These are phyloP conservation scores for Mormyrops boulengeri DNA, from an alignment of 2,797 vertebrate species.

Conservation along the genomic window DNA sequence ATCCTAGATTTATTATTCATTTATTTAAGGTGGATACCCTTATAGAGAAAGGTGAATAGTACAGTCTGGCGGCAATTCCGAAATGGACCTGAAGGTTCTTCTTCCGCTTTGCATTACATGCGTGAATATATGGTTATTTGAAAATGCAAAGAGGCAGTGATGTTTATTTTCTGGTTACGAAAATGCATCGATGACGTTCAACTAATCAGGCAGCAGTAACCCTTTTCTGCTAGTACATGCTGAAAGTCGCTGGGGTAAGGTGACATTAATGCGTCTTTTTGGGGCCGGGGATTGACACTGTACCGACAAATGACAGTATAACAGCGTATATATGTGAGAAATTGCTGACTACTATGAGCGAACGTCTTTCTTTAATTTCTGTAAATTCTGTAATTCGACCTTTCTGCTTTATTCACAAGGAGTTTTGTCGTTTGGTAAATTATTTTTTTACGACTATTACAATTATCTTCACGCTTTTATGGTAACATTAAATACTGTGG, in stretches of 20 bases:
- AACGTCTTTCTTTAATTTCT: background rate
- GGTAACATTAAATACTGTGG: background rate
- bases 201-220: background rate
- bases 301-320: background rate
- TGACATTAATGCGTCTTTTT: background rate
- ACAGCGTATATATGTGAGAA: background rate
- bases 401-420: background rate
- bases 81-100: background rate
- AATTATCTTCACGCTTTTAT: background rate
- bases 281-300: no score
- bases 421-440: background rate
- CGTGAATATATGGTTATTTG: background rate
- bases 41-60: background rate
- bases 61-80: slow-evolving; percentile 17
- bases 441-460: background rate
- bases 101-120: background rate
- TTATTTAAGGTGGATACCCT: background rate
- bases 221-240: background rate
- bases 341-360: background rate
- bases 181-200: background rate
- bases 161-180: background rate
- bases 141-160: background rate
- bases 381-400: background rate
- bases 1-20: background rate
- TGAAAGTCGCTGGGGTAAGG: background rate